Base-by-base conservation (phyloP, 1,140 invertebrate genomes). In the Drosophila watanabei region DNA sequence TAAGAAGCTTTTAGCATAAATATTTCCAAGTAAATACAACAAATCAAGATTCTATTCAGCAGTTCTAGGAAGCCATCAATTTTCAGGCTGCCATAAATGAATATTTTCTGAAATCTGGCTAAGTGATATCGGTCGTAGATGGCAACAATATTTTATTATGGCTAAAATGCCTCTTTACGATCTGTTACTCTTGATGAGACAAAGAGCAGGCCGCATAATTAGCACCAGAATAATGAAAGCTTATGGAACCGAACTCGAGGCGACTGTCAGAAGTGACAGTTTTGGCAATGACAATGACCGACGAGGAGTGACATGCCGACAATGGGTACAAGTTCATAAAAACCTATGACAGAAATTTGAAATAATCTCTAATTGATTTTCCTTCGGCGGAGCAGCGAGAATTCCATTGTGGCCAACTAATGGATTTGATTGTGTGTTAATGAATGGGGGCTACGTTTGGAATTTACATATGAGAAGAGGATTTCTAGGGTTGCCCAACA, bases 361-460 rank as follows among this genome's bases (percentile, higher is more conserved):
- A 82, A 86, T 79, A 79, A 64, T 87, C 69, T 90, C 75, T 89
- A 89, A 89, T 89, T 89, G 85, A 89, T 81, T 88, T 89, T 89
- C 65, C 61, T 24, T 77, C 16, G 56, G 48, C 43, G 56, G 35
- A 49, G 56, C 51, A 51, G 28, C 48, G 54, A 68, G 65, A 83
- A 75, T 75, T 65, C 57, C 63, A 79, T 85, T 90, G 82, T 89
- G 48, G 20, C 43, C 35, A 37, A 32, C 86, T 89, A 89, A 89
- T 89, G 85, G 85, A 89, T 85, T 85, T 89, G 85, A 89, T 89
- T 89, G 85, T 89, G 86, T 89, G 85, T 90, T 89, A 89, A 89
- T 89, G 85, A 89, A 89, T 89, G 85, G 73, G 73, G 63, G 18
- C n/a, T 46, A 20, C 32, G 10, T 46, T 56, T 54, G 68, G 39